Evolutionary conservation across 2,797 vertebrate genomes (phyloP).

Genomic region (Spea hammondii): DNA sequence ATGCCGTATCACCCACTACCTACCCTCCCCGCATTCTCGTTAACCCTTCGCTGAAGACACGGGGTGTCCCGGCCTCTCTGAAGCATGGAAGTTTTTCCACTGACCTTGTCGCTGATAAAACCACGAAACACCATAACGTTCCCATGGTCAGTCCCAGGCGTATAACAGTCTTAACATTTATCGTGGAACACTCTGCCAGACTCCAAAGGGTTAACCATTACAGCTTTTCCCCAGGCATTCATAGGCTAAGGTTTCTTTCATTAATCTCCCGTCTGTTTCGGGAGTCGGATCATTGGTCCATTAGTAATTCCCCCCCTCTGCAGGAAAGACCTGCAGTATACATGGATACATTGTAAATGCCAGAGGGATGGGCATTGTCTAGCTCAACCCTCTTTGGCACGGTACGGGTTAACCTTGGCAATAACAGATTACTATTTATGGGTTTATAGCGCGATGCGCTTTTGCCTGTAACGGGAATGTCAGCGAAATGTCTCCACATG

Average conservation of each 20-base stretch:
- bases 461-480: too few relatives aligned
- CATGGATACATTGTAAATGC: not conserved
- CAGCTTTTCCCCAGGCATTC: not conserved
- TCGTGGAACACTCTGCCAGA: not conserved
- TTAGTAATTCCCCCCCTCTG: not conserved
- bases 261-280: not conserved
- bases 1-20: not conserved
- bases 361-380: not conserved
- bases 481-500: too few relatives aligned
- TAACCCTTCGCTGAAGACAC: not conserved
- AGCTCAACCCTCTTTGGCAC: not conserved
- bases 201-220: slow-evolving; percentile 14
- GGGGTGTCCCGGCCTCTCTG: slow-evolving; percentile 11
- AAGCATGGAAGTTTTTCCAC: slow-evolving; percentile 26
- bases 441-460: too few relatives aligned
- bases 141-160: slow-evolving; percentile 3
- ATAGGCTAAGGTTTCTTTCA: not conserved
- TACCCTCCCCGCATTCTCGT: slow-evolving; percentile 30
- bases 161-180: not conserved
- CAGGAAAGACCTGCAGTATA: slow-evolving; percentile 25
- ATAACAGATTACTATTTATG: too few relatives aligned
- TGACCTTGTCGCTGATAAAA: slow-evolving; percentile 40
- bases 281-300: not conserved
- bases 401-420: not conserved
- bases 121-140: slow-evolving; percentile 1